Evolutionary conservation across 2,113 vertebrate genomes (phyloP).

Genomic region (Takifugu bimaculatus): DNA sequence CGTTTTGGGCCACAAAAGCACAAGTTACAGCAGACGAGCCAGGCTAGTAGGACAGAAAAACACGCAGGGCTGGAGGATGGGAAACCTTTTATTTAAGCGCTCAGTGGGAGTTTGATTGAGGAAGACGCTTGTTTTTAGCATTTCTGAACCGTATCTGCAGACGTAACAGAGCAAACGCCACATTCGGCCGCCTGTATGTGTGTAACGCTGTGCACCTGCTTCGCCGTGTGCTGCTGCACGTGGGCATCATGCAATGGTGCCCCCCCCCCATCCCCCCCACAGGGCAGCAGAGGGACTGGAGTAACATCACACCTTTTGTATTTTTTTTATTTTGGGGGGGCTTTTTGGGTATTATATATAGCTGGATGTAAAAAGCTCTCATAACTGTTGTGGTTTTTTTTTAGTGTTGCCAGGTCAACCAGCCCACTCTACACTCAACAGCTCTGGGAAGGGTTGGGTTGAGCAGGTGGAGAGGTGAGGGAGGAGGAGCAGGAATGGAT

Average conservation of each 20-base stretch:
- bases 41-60: conserved; percentile 40
- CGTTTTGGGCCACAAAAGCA: conserved; percentile 62
- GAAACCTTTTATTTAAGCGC: conserved; percentile 60
- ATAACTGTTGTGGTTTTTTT: conserved; percentile 48
- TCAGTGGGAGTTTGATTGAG: conserved; percentile 22
- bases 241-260: conserved; percentile 31
- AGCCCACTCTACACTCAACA: conserved; percentile 65
- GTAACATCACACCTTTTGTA: conserved; percentile 44
- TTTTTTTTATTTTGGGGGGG: conserved; percentile 12
- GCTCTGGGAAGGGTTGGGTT: conserved; percentile 47
- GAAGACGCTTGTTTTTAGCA: conserved; percentile 24
- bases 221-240: conserved; percentile 20
- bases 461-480: conserved; percentile 51
- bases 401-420: conserved; percentile 63
- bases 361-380: conserved; percentile 62
- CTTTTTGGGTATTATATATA: conserved; percentile 47
- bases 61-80: conserved; percentile 47
- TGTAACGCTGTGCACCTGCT: conserved; percentile 19
- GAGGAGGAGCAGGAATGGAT: conserved; percentile 46
- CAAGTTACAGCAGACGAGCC: conserved; percentile 48
- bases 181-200: too few species aligned
- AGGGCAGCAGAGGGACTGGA: conserved; percentile 56
- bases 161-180: too few species aligned
- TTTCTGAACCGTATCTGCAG: background rate
- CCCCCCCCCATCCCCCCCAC: conserved; percentile 37